Evolutionary conservation across 2,888 invertebrate genomes (phyloP).

Genomic region (Scaptomyza cyrtandrae): DNA sequence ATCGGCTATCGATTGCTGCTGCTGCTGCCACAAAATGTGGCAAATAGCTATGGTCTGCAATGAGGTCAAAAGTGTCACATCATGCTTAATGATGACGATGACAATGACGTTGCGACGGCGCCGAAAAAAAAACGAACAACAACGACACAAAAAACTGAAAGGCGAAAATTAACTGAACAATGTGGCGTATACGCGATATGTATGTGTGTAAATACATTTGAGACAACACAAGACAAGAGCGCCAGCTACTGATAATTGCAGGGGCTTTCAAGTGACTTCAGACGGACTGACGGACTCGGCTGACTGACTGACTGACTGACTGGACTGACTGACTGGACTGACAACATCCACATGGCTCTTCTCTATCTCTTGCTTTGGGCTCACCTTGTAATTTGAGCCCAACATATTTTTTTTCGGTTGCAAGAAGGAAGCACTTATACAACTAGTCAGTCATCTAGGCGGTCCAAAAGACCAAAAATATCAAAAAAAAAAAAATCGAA

Average conservation of each 20-base stretch:
- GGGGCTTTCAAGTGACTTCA: constrained; percentile 64
- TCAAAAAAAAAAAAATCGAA: background rate
- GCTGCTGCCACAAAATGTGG: constrained; percentile 22
- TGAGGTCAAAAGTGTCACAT: constrained; percentile 82
- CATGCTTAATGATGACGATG: constrained; percentile 81
- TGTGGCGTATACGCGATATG: constrained; percentile 72
- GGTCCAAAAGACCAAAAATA: constrained; percentile 1
- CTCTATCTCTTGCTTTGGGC: constrained; percentile 32
- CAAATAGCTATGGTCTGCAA: constrained; percentile 22
- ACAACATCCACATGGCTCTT: constrained; percentile 71
- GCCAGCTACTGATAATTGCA: constrained; percentile 74
- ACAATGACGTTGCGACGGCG: constrained; percentile 57
- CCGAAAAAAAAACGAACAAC: constrained; percentile 27
- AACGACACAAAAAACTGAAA: constrained; percentile 36
- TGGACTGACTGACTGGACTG: constrained; percentile 47
- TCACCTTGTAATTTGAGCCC: constrained; percentile 84
- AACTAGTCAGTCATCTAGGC: constrained; percentile 67
- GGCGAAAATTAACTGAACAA: constrained; percentile 69
- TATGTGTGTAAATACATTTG: background rate
- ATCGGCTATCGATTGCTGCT: constrained; percentile 53
- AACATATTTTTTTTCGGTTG: constrained; percentile 46
- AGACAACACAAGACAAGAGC: constrained; percentile 24
- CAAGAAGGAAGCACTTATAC: constrained; percentile 81
- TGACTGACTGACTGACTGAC: constrained; percentile 62
- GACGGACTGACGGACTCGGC: constrained; percentile 19